phyloP scores from a whole-genome alignment of 2,888 invertebrate genomes.

The Phalera bucephala region DNA sequence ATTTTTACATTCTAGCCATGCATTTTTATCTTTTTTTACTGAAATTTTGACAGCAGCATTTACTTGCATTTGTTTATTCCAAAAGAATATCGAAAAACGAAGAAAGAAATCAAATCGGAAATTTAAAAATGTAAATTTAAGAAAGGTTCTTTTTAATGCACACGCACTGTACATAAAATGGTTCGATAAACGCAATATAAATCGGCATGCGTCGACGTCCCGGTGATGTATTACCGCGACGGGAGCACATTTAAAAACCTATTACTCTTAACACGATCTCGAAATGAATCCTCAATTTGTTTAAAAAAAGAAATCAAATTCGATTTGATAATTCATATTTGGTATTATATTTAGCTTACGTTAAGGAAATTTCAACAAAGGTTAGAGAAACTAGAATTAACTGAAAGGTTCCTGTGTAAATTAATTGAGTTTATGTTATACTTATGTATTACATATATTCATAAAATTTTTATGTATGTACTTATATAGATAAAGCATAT shows the following conservation, averaged over 20 bases:
- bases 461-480: no score
- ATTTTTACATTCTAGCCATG: no score
- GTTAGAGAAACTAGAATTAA: no score
- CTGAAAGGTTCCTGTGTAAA: no score
- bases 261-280: slow-evolving; percentile 62
- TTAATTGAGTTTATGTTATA: no score
- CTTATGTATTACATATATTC: no score
- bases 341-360: slow-evolving; percentile 20
- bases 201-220: slow-evolving; percentile 33
- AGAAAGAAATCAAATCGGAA: not conserved
- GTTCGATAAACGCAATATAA: slow-evolving; percentile 38
- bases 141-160: slow-evolving; percentile 3
- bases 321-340: slow-evolving; percentile 49
- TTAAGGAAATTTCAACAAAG: not conserved
- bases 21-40: no score
- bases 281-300: slow-evolving; percentile 54
- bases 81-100: not conserved
- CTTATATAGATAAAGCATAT: no score
- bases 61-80: not conserved
- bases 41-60: no score
- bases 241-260: slow-evolving; percentile 63
- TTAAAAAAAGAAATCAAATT: slow-evolving; percentile 43
- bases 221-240: slow-evolving; percentile 51
- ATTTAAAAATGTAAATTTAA: slow-evolving; percentile 1
- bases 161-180: slow-evolving; percentile 10